Base-by-base conservation (phyloP, 2,888 invertebrate species). In the Phyllotreta striolata region DNA sequence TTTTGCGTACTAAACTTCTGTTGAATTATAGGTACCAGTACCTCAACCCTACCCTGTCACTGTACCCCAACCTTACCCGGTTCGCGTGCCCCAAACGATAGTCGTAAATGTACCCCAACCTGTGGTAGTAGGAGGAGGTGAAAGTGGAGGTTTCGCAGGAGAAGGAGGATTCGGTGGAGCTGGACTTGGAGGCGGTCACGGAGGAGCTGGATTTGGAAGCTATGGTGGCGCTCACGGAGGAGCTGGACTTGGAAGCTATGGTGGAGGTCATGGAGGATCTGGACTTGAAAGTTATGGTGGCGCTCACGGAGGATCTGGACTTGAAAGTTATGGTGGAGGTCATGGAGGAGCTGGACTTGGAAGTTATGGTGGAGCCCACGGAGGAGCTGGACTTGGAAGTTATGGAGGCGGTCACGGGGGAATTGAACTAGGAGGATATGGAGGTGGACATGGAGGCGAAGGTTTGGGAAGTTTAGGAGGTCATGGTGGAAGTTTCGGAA, bases 11-110 rank as follows among this genome's bases (percentile, higher is more conserved):
- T n/a, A 41, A 41, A 41, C 1, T 41, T 41, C 6, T 8, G 38
- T 37, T 13, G 1, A 4, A 13, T 47, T 14, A 9, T 10, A 47
- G 49, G 72, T 74, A 10, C 62, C 70, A 60, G 73, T 74, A 12
- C 74, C 75, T 7, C 74, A 76, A 63, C 74, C 74, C 7, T 74
- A 74, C 57, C 74, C 75, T 43, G 76, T 76, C 3, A 66, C 69
- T 40, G 60, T 74, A 12, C 73, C 74, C 37, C 74, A 74, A 66
- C 73, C 74, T 5, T 66, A 70, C 24, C 74, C 76, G 55, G 78
- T 76, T 47, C 71, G 76, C 66, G 74, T 79, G 64, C 74, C 74
- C 43, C 73, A 73, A 57, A 73, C 69, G 44, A 63, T 72, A 13
- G 73, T 72, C 9, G 71, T 73, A 8, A 71, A 72, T 38, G 73